Evolutionary conservation across 2,797 vertebrate genomes (phyloP), one percentile per base, ranked within the genome.

Genomic region (Muscicapa striata): DNA sequence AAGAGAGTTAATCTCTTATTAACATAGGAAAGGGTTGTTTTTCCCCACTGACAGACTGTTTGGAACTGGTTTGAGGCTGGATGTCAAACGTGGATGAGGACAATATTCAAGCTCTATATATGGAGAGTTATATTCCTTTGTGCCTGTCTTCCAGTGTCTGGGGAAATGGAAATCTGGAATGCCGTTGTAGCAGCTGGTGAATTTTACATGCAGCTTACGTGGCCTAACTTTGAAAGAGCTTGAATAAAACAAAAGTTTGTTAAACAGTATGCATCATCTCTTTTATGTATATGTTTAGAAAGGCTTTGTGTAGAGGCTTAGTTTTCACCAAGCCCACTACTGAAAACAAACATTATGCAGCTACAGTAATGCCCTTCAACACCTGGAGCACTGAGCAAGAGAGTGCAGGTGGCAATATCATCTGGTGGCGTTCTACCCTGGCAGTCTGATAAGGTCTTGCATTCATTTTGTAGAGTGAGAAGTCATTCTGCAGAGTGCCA

Each of bases 211-310:
- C 70, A 73, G 74, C 32, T 91, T 92, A 74, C 0, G 6, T 70
- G 91, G 63, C 79, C 67, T 94, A 68, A 96, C 23, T 84, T 93
- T 80, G 77, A 74, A 91, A 90, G 51, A 90, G n/a, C 43, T 81
- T 73, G 77, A 96, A 97, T 97, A 94, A 97, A 97, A 87, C 11
- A 32, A 3, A 83, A 75, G 16, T 70, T 40, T 77, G 36, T 78
- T 94, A 73, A 18, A 81, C 55, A 10, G 26, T 91, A 68, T 72
- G 51, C 32, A 41, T 93, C 15, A 22, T 84, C 19, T 78, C 79
- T 69, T 38, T 5, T 17, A 9, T 57, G 15, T 63, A 30, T 58
- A 8, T 15, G 0, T 88, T 89, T 77, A 54, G 23, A 74, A 87
- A 40, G 30, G 16, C 26, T 70, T 3, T 75, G 20, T 84, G 19